Evolutionary conservation across 2,797 vertebrate genomes (phyloP).

Genomic region (Columba guinea): DNA sequence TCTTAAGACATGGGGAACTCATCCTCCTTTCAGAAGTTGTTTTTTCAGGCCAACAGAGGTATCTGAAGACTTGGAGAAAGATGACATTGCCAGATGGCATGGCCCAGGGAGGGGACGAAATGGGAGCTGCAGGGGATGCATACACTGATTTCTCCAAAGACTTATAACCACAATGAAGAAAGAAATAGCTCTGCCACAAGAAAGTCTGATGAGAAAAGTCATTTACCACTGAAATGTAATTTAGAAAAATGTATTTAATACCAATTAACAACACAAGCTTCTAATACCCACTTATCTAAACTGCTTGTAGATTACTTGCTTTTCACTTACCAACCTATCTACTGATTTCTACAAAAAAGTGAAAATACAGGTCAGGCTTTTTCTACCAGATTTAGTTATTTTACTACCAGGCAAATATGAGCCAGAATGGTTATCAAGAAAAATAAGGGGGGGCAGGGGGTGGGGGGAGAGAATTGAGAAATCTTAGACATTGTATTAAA

Average conservation of each 20-base stretch:
- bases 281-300: constrained; percentile 68
- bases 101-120: constrained; percentile 20
- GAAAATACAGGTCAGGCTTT: constrained; percentile 55
- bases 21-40: neutral
- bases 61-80: constrained; percentile 44
- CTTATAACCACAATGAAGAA: constrained; percentile 46
- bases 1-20: neutral
- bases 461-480: constrained; percentile 72
- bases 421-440: constrained; percentile 67
- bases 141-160: constrained; percentile 57
- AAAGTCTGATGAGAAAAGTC: constrained; percentile 62
- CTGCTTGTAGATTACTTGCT: constrained; percentile 58
- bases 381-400: constrained; percentile 71
- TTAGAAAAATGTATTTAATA: constrained; percentile 63
- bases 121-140: constrained; percentile 30
- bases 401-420: constrained; percentile 53
- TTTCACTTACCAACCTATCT: constrained; percentile 56
- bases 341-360: constrained; percentile 17
- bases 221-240: constrained; percentile 59
- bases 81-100: constrained; percentile 34
- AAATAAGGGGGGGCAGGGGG: constrained; percentile 52
- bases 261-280: constrained; percentile 45
- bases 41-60: constrained; percentile 28
- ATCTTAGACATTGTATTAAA: constrained; percentile 85
- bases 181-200: constrained; percentile 63